phyloP scores from a whole-genome alignment of 2,797 vertebrate species.

The Anas bahamensis region DNA sequence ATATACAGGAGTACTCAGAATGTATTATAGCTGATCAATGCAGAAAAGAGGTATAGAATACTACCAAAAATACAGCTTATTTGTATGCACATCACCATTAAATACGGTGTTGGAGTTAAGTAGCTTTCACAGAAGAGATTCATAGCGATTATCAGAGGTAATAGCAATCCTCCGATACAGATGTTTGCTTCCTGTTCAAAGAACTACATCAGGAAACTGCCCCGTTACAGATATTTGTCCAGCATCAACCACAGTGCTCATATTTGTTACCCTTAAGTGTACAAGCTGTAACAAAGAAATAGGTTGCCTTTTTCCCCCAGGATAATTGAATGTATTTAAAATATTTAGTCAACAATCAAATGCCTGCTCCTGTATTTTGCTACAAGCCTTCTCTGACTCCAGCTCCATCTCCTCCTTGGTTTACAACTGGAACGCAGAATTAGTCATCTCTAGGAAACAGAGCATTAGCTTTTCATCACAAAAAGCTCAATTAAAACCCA shows the following conservation, averaged over 20 bases:
- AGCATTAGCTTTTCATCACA: constrained; percentile 36
- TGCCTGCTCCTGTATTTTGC: neutral
- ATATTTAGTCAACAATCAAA: constrained; percentile 18
- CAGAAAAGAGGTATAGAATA: constrained; percentile 46
- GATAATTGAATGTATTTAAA: constrained; percentile 1
- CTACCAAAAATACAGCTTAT: constrained; percentile 60
- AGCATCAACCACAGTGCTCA: neutral
- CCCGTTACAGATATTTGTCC: constrained; percentile 22
- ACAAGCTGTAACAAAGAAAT: constrained; percentile 5
- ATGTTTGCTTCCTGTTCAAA: constrained; percentile 57
- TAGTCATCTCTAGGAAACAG: constrained; percentile 34
- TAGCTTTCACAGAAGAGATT: constrained; percentile 58
- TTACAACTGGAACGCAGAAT: constrained; percentile 21
- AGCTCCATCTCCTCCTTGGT: neutral
- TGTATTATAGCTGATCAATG: constrained; percentile 50
- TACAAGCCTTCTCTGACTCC: neutral
- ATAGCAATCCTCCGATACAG: constrained; percentile 36
- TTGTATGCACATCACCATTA: constrained; percentile 52
- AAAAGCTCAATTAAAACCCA: constrained; percentile 56
- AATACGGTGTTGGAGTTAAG: constrained; percentile 61
- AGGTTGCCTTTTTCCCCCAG: neutral
- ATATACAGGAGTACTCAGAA: constrained; percentile 35
- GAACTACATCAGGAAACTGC: constrained; percentile 37
- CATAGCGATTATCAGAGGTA: constrained; percentile 53
- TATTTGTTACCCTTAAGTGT: constrained; percentile 22